Evolutionary conservation across 2,113 vertebrate genomes (phyloP).

Genomic region (Ibidorhyncha struthersii): DNA sequence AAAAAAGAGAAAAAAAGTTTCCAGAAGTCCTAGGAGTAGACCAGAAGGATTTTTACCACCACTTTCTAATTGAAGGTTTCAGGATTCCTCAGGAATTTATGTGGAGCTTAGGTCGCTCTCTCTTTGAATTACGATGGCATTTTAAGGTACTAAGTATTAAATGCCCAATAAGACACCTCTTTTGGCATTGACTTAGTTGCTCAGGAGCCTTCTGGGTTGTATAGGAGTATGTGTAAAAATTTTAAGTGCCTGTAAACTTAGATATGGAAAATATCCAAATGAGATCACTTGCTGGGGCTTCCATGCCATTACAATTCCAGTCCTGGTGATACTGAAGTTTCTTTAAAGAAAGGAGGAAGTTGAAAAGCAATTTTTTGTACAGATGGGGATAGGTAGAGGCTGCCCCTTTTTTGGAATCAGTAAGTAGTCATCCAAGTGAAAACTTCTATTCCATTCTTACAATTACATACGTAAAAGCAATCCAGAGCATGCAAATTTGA

Average conservation of each 20-base stretch:
- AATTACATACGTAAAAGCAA: neutral
- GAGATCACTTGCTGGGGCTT: neutral
- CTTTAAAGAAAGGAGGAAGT: neutral
- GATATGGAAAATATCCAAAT: neutral
- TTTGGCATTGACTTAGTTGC: neutral
- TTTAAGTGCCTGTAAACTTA: neutral
- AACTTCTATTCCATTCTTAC: neutral
- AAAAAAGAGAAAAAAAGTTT: neutral
- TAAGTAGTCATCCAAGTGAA: neutral
- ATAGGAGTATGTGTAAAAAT: neutral
- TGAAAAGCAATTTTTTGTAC: neutral
- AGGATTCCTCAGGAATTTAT: neutral
- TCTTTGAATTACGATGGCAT: neutral
- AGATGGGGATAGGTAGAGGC: neutral
- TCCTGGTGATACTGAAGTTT: neutral
- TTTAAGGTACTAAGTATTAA: neutral
- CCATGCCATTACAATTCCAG: neutral
- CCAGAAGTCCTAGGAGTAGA: neutral
- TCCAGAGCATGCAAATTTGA: neutral
- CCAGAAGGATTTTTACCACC: neutral
- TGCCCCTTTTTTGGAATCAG: neutral
- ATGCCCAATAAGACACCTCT: neutral
- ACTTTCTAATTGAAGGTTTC: neutral
- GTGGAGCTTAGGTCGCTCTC: neutral
- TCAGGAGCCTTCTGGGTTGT: neutral